A percentile compares a stretch with the other conserved stretches of the same genome.
phyloP scores from a whole-genome alignment of 2,797 vertebrate species.

The Perodicticus potto region DNA sequence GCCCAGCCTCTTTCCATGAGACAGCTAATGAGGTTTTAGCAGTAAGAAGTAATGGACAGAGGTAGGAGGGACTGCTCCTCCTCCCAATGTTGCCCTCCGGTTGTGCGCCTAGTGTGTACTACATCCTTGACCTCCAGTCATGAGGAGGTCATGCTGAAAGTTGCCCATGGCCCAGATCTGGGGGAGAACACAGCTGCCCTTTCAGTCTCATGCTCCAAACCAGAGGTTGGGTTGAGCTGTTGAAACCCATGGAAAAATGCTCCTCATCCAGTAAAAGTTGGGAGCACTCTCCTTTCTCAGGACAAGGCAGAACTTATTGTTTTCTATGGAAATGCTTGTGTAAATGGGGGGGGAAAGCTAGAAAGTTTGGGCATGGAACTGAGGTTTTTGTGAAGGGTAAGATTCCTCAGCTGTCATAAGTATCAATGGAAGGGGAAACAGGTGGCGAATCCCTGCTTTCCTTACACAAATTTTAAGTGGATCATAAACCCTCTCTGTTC shows the following conservation, averaged over 20 bases:
- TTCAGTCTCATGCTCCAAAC: not conserved
- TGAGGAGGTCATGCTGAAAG: not conserved
- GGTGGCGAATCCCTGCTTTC: conserved; percentile 60
- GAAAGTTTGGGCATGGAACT: conserved; percentile 8
- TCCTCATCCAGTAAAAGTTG: not conserved
- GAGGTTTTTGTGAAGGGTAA: conserved; percentile 39
- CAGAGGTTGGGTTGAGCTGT: not conserved
- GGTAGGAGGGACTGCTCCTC: not conserved
- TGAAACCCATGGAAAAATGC: not conserved
- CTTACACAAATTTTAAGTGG: conserved; percentile 70
- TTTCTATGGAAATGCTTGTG: conserved; percentile 1
- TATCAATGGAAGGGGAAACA: conserved; percentile 61
- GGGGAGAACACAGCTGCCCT: not conserved
- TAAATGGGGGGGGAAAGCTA: conserved; percentile 25
- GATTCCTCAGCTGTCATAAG: conserved; percentile 73
- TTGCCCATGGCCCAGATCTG: not conserved
- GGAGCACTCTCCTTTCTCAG: not conserved
- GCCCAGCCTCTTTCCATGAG: not conserved
- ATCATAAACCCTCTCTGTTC: conserved; percentile 45
- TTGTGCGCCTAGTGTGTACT: not conserved
- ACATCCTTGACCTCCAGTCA: rapidly evolving
- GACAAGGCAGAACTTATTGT: conserved; percentile 15
- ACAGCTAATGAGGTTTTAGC: not conserved
- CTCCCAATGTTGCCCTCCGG: not conserved
- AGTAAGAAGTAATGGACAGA: not conserved